Evolutionary conservation across 1,140 invertebrate species (phyloP), one percentile per base, ranked within the genome.

Genomic region (Platorchestia sp.): DNA sequence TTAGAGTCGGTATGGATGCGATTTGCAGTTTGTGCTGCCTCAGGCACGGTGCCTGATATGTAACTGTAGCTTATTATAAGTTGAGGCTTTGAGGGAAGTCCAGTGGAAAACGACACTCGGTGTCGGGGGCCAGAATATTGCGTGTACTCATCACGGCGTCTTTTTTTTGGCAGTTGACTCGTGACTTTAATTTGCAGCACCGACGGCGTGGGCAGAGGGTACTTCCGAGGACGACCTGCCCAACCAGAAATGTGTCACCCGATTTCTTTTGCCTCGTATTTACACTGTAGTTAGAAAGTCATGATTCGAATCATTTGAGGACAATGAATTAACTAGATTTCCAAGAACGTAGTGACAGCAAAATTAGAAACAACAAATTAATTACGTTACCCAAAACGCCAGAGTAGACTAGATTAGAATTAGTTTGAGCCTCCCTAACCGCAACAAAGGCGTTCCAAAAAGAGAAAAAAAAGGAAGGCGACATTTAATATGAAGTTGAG

Each of bases 161-260:
- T 42, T 90, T 14, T 42, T 45, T 19, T 7, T 42, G 87, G 87
- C 41, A 44, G 87, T 36, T 45, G 22, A 27, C 87, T 90, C 41
- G 41, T 90, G 19, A 90, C 87, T 27, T 90, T 90, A 14, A 90
- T 45, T 27, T 90, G 87, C 87, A 90, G 87, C 7, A 44, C 87
- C 5, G 44, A 5, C 27, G 87, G 87, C 5, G 87, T 36, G 36
- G 87, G 87, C 87, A 90, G 41, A 0, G 87, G 87, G 44, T 90
- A 90, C 27, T 90, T 90, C 87, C 87, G 41, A 42, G 87, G 87
- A 14, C 87, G 87, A 90, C 87, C 87, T 90, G 87, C 59, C 59
- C 1, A 75, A 75, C 59, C 14, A 75, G 59, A 75, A 3, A 75
- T 22, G 27, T 75, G 27, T 75, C 36, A 75, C 7, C 1, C 47